Conservation (phyloP, 2,113 vertebrate species). For the Mirza zaza region DNA sequence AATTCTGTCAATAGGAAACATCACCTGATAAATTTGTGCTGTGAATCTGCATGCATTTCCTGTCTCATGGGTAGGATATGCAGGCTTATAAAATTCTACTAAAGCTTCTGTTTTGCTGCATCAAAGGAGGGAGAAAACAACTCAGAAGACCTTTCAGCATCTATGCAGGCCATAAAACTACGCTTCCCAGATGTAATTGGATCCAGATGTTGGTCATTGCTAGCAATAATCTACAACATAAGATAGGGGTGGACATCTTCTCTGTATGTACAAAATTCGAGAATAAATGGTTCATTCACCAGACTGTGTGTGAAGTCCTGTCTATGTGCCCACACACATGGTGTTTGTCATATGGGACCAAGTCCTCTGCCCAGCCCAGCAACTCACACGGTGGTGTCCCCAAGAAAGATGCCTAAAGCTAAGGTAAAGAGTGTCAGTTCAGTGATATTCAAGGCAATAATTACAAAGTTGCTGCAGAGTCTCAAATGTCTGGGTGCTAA, state of each 20-base stretch:
- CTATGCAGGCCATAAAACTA: slow-evolving; percentile 1
- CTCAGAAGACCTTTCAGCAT: not conserved
- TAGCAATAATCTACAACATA: not conserved
- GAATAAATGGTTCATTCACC: not conserved
- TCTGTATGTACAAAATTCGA: not conserved
- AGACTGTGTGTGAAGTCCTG: not conserved
- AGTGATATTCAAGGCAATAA: not conserved
- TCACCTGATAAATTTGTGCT: slow-evolving; percentile 21
- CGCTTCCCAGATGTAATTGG: not conserved
- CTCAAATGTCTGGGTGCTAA: not conserved
- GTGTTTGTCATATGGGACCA: not conserved
- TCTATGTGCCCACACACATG: not conserved
- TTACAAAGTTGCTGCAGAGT: too few relatives aligned
- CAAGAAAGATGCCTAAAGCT: not conserved
- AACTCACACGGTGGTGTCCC: not conserved
- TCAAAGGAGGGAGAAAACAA: slow-evolving; percentile 7
- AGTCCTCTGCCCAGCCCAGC: not conserved
- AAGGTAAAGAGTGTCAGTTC: not conserved
- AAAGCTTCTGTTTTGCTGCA: slow-evolving; percentile 42
- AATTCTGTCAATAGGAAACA: slow-evolving; percentile 37
- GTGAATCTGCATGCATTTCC: slow-evolving; percentile 32
- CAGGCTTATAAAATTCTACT: not conserved
- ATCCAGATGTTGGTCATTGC: slow-evolving; percentile 35
- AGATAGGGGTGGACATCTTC: not conserved
- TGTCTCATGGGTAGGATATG: not conserved